Evolutionary conservation across 2,797 vertebrate species (phyloP).

Genomic region (Rhabdophis nuchalis): DNA sequence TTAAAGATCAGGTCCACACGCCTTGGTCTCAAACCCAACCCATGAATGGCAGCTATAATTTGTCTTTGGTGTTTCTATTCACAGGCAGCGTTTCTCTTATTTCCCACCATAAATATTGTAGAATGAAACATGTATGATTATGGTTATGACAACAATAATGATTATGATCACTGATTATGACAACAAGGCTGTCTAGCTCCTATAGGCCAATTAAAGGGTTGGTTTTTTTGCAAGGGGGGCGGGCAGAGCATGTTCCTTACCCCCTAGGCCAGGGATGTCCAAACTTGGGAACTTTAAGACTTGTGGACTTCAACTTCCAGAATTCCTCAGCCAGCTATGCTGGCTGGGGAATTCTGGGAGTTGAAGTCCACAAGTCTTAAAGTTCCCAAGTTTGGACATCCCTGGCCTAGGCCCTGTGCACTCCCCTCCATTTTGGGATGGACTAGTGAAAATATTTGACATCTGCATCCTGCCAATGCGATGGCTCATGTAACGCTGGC

Average conservation of each 20-base stretch:
- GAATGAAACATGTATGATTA: neutral
- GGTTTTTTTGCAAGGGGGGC: neutral
- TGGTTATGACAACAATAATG: no score
- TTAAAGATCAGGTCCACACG: neutral
- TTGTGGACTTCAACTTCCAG: no score
- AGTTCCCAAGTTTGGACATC: no score
- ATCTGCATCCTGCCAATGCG: neutral
- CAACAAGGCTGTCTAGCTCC: neutral
- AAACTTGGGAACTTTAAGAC: no score
- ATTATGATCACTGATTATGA: neutral
- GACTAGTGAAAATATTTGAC: neutral
- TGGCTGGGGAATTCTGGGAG: no score
- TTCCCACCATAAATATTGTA: neutral
- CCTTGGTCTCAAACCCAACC: neutral
- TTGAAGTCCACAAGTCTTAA: no score
- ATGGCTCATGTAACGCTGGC: neutral
- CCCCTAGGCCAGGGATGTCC: neutral
- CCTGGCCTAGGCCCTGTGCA: neutral
- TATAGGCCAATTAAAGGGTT: neutral
- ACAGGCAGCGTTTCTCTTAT: neutral
- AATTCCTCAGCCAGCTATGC: no score
- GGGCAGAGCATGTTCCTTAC: no score
- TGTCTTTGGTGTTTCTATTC: neutral
- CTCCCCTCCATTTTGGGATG: neutral
- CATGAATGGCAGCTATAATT: neutral